Conservation (phyloP, 2,113 vertebrate genomes). For the Zosterops hypoxanthus region DNA sequence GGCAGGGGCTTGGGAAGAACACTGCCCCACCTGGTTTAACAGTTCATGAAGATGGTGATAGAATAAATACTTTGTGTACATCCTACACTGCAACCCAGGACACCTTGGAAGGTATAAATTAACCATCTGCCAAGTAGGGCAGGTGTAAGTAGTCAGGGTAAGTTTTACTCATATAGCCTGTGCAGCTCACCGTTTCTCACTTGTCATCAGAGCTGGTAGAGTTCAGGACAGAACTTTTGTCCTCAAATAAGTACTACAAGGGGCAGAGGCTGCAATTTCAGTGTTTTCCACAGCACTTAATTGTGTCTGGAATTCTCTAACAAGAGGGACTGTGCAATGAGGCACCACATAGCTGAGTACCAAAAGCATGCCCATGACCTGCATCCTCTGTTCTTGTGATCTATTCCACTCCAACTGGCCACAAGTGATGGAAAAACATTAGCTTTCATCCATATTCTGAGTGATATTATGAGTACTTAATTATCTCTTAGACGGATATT, state of each 20-base stretch:
- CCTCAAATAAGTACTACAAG: background rate
- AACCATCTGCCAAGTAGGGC: background rate
- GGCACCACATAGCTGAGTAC: fast-evolving
- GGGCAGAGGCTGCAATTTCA: background rate
- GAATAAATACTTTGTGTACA: no score
- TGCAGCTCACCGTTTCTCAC: background rate
- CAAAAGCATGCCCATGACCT: background rate
- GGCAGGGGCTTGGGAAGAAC: no score
- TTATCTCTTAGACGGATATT: background rate
- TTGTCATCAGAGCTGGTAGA: background rate
- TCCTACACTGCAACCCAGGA: no score
- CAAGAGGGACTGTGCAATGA: background rate
- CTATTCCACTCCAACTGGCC: background rate
- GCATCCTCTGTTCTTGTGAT: background rate
- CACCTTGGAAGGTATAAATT: background rate
- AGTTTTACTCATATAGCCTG: fast-evolving
- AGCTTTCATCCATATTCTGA: background rate
- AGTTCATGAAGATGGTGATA: no score
- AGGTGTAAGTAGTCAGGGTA: background rate
- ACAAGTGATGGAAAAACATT: background rate
- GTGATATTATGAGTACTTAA: fast-evolving
- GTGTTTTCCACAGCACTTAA: background rate
- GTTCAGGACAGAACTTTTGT: background rate
- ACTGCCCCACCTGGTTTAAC: no score
- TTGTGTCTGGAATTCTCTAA: no score